These are phyloP conservation scores for Drosophila mulleri DNA, from an alignment of 2,888 invertebrate genomes.

Conservation along the genomic window DNA sequence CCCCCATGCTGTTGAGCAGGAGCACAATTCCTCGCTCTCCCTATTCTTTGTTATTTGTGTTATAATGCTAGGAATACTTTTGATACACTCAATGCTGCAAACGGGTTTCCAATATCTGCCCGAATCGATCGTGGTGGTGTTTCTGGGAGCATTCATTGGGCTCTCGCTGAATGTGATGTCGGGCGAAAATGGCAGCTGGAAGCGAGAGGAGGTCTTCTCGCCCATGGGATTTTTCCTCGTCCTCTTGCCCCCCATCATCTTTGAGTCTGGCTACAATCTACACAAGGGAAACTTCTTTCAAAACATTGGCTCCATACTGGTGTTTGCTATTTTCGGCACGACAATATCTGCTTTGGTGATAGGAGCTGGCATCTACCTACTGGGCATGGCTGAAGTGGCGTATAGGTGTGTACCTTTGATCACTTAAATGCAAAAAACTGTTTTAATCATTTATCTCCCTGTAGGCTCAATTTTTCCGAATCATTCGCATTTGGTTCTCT, in stretches of 20 bases:
- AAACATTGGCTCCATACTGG: conserved; percentile 99
- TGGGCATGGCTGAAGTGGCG: conserved; percentile 96
- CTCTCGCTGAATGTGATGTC: conserved; percentile 95
- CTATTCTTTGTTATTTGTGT: conserved; percentile 99
- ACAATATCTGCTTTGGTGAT: conserved; percentile 98
- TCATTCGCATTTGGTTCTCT: conserved; percentile 98
- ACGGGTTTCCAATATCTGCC: conserved; percentile 98
- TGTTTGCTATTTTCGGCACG: conserved; percentile 99
- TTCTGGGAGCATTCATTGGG: conserved; percentile 96
- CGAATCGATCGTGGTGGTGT: conserved; percentile 98
- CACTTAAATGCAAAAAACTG: background rate
- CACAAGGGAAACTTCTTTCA: conserved; percentile 99
- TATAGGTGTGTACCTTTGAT: conserved; percentile 87
- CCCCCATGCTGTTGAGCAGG: conserved; percentile 96
- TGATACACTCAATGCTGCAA: conserved; percentile 97
- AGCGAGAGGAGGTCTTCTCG: conserved; percentile 98
- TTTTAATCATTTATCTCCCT: conserved; percentile 86
- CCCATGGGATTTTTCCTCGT: conserved; percentile 99
- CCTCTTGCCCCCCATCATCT: conserved; percentile 98
- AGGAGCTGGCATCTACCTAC: conserved; percentile 97
- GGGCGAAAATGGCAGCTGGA: conserved; percentile 95
- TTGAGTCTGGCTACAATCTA: conserved; percentile 99
- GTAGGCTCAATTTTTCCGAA: conserved; percentile 96
- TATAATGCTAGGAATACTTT: conserved; percentile 95
- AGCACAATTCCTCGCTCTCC: conserved; percentile 98